Base-by-base conservation (phyloP, 2,113 vertebrate species). In the Mesoclemmys tuberculata region DNA sequence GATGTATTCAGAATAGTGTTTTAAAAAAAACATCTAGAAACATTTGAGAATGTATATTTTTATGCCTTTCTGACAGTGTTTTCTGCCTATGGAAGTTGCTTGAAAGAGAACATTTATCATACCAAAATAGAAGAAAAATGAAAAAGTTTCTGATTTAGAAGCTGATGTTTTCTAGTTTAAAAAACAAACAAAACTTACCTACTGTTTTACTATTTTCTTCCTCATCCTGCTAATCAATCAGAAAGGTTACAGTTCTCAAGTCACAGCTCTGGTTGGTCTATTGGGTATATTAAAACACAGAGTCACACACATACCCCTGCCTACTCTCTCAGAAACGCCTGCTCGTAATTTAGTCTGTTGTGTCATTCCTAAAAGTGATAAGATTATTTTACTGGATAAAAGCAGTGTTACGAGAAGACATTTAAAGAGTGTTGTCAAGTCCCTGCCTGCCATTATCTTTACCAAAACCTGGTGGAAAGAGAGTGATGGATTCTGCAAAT, bases 321-420 rank as follows among this genome's bases (percentile, higher is more conserved):
- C 84, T 90, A 93, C 83, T 84, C 27, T 46, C 93, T 90, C 86
- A 94, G 85, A 77, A 61, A 89, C 82, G 85, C 51, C 75, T 91
- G 52, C 8, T 81, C 22, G 79, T 80, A 96, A 88, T 79, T 93
- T 89, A 96, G 84, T 52, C 26, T 89, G 26, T 44, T 89, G 24
- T 87, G 52, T 92, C 91, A 92, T 77, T 85, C 54, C 82, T 80
- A 85, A 56, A 93, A 90, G 77, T 9, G 9, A 24, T 64, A 85
- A 93, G 88, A 92, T 86, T 80, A 92, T 87, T 92, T 94, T 88
- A 92, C 29, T 74, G 84, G 38, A 82, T 84, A 89, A 89, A 93
- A 93, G 87, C 85, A 86, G 74, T 6, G n/a, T 68, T 82, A 64
- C 74, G 89, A 80, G 56, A 96, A 94, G 49, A 77, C 38, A 78